Evolutionary conservation across 2,888 invertebrate genomes (phyloP), one percentile per base, ranked within the genome.

Genomic region (Agapetus fuscipes): DNA sequence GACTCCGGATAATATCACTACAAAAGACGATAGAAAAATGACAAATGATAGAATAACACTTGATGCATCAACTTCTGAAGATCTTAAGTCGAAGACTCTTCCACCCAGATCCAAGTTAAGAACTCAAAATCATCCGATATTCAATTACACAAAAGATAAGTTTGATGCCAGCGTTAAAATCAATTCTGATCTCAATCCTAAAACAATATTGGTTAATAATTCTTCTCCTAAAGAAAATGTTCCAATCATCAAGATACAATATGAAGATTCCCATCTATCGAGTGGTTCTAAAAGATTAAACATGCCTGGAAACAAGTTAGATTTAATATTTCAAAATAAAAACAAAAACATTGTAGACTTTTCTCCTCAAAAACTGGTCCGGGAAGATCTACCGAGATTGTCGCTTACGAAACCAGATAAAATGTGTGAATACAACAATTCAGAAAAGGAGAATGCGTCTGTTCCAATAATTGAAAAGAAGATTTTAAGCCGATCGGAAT

Each of bases 21-120:
- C 26, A n/a, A 40, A 37, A 34, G 28, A 29, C 25, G 39, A 45
- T 11, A 45, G 30, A 15, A 28, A 16, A 13, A 40, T 25, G 39
- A 40, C 20, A 7, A 16, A 7, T n/a, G 33, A 24, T 13, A 25
- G 29, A 28, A 15, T 33, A 3, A n/a, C n/a, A n/a, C n/a, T n/a
- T n/a, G n/a, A n/a, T n/a, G 9, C 17, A 5, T 20, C 20, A 11
- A 25, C 39, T 5, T 39, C 39, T 12, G 11, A n/a, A 10, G 43
- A 43, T 10, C 28, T 30, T 15, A 36, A 20, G 14, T 9, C 17
- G 12, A 41, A 41, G 36, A 15, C 34, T 16, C 33, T 36, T 35
- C 16, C 34, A 15, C 32, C 39, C 26, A 24, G 32, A 3, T 13
- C 27, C 12, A 42, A 36, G 30, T 30, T 13, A 42, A 42, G 15